Evolutionary conservation across 2,797 vertebrate genomes (phyloP).

Genomic region (Fistularia commersonii): DNA sequence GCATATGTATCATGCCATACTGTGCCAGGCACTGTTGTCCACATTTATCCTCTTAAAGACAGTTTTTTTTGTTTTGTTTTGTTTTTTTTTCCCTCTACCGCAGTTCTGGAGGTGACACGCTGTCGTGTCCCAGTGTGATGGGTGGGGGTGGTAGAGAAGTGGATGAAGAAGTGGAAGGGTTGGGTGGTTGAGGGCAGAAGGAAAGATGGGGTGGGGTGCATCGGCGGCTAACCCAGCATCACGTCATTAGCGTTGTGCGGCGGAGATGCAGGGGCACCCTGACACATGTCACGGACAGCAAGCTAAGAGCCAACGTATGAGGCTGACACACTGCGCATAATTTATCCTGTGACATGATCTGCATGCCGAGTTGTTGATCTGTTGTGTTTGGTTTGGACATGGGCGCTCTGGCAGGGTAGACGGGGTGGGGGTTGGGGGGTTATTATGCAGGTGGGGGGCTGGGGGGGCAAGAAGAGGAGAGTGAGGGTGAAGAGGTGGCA

Average conservation of each 20-base stretch:
- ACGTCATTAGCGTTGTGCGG: constrained; percentile 71
- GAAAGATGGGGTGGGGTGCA: constrained; percentile 41
- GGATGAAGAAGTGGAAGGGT: constrained; percentile 41
- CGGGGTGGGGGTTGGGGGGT: constrained; percentile 25
- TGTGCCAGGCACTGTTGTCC: constrained; percentile 56
- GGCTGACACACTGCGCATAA: constrained; percentile 79
- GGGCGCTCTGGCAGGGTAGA: constrained; percentile 66
- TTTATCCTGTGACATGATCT: constrained; percentile 81
- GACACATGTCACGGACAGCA: constrained; percentile 81
- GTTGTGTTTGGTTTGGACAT: constrained; percentile 77
- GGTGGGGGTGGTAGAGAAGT: constrained; percentile 35
- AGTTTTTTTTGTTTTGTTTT: no score
- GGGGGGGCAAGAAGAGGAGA: constrained; percentile 36
- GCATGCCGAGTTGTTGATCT: constrained; percentile 81
- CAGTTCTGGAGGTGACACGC: constrained; percentile 66
- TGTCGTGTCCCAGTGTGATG: constrained; percentile 58
- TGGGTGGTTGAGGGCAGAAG: constrained; percentile 55
- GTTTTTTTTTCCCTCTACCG: constrained; percentile 30
- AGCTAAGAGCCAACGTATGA: constrained; percentile 73
- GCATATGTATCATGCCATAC: constrained; percentile 3
- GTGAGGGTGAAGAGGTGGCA: constrained; percentile 56
- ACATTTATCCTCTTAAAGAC: constrained; percentile 49
- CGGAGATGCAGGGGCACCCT: constrained; percentile 71
- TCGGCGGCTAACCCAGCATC: constrained; percentile 63
- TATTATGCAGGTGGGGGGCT: constrained; percentile 61